Conservation (phyloP, 2,797 vertebrate genomes). For the Sebastes matsubarae region DNA sequence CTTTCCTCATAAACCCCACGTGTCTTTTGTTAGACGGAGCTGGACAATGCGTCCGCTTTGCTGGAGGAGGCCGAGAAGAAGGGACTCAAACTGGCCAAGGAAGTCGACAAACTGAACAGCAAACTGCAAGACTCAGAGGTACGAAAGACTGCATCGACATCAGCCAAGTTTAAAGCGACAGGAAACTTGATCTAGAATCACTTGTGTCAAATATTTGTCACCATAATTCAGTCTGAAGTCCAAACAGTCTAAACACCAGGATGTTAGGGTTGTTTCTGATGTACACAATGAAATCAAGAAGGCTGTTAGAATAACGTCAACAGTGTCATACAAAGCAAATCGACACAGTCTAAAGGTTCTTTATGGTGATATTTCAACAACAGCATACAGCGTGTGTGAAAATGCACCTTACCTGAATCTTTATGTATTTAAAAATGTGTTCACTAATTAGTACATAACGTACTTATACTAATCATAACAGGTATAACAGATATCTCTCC, state of each 20-base stretch:
- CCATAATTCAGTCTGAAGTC: neutral
- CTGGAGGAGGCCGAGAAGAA: conserved; percentile 97
- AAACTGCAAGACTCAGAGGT: conserved; percentile 97
- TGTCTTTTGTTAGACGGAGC: conserved; percentile 83
- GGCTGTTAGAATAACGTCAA: neutral
- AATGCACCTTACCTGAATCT: neutral
- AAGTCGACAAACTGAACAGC: conserved; percentile 91
- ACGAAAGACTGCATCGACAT: neutral
- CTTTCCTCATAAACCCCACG: neutral
- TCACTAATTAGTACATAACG: neutral
- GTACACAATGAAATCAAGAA: neutral
- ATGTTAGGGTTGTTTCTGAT: neutral
- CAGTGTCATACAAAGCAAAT: neutral
- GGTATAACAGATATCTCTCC: neutral
- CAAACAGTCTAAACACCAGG: neutral
- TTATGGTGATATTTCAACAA: neutral
- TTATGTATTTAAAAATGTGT: neutral
- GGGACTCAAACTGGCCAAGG: conserved; percentile 93
- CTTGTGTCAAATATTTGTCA: neutral
- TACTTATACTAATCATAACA: neutral
- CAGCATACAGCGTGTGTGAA: neutral
- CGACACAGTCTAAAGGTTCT: neutral
- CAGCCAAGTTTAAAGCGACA: neutral
- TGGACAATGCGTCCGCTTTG: conserved; percentile 91
- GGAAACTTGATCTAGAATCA: neutral